Percentiles rank a stretch among this genome's conserved stretches.
These are phyloP conservation scores for Phalacrocorax aristotelis DNA, from an alignment of 2,113 vertebrate genomes.

Conservation along the genomic window DNA sequence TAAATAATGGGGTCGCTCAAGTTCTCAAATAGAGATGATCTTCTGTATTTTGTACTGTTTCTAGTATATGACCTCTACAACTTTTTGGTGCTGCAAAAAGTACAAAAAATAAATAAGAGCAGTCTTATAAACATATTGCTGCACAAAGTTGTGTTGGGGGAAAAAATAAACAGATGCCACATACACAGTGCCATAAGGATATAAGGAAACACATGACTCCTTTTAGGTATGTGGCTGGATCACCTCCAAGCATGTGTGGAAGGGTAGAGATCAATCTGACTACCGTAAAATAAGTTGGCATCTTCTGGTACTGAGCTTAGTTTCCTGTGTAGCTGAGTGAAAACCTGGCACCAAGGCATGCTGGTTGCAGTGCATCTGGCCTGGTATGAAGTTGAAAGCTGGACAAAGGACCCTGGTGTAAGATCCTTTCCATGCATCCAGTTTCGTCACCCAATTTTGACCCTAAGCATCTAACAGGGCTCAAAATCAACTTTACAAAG, in stretches of 20 bases:
- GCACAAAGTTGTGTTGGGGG: not conserved
- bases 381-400: not conserved
- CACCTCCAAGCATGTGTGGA: not conserved
- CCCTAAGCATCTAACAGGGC: not conserved
- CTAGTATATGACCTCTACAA: not conserved
- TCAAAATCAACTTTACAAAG: not conserved
- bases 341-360: not conserved
- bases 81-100: not conserved
- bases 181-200: not conserved
- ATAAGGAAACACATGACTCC: not conserved
- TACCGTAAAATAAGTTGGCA: not conserved
- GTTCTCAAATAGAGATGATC: not conserved
- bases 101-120: not conserved
- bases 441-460: not conserved
- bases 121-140: not conserved
- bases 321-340: not conserved
- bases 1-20: not conserved
- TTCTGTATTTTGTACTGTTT: not conserved
- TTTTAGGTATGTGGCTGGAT: not conserved
- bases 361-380: not conserved
- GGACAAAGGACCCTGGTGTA: not conserved
- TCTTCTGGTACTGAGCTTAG: not conserved
- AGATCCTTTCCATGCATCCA: not conserved
- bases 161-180: constrained; percentile 28
- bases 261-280: not conserved